Conservation (phyloP, 2,113 vertebrate genomes). For the Protobothrops mucrosquamatus region DNA sequence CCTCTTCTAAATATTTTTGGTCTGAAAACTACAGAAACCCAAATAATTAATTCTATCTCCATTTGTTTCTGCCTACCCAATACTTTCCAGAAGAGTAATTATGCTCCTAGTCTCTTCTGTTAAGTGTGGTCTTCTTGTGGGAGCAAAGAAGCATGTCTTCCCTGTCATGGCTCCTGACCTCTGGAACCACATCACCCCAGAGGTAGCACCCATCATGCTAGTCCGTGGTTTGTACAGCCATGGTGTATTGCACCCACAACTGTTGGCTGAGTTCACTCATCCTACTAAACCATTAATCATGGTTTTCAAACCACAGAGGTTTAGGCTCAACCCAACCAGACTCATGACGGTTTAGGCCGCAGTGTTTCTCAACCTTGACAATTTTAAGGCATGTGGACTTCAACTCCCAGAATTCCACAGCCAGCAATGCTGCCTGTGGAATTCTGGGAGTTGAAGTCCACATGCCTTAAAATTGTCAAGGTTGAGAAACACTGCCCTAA, state of each 20-base stretch:
- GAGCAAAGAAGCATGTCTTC: background rate
- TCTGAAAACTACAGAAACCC: background rate
- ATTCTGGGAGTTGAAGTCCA: too few species aligned
- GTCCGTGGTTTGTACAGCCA: background rate
- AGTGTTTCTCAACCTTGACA: too few species aligned
- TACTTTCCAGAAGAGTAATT: background rate
- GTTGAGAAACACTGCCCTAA: too few species aligned
- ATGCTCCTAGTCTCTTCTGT: background rate
- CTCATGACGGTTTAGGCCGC: too few species aligned
- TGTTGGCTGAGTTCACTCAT: background rate
- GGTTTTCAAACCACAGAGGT: background rate
- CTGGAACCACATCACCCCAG: too few species aligned
- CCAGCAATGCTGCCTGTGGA: too few species aligned
- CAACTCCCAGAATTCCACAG: too few species aligned
- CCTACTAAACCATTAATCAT: background rate
- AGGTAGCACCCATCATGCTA: too few species aligned
- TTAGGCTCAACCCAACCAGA: background rate
- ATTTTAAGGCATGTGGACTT: too few species aligned
- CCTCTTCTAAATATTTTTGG: background rate
- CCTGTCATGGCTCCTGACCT: background rate
- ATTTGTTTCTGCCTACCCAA: background rate
- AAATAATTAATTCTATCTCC: background rate
- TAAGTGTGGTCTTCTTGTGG: background rate
- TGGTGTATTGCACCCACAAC: background rate
- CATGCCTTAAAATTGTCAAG: too few species aligned